Base-by-base conservation (phyloP, 2,113 vertebrate genomes). In the Tor tambroides region DNA sequence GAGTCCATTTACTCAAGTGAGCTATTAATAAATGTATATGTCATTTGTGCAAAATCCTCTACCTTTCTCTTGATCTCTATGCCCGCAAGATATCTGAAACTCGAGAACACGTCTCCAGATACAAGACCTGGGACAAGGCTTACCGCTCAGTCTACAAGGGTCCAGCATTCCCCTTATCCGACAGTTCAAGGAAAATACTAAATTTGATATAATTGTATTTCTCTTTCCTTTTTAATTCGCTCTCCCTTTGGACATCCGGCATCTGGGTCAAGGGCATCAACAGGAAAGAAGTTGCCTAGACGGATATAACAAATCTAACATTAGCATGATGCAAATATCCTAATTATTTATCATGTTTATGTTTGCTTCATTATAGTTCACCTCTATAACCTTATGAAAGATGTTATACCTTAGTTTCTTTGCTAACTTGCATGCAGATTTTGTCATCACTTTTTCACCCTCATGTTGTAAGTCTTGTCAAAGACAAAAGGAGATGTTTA, bases 191-290 rank as follows among this genome's bases (percentile, higher is more conserved):
- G 94, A 91, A 95, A 93, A 94, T 92, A 91, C 93, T 94, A 94
- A 92, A 94, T 95, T 94, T 94, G 92, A 94, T 94, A 92, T 93
- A 91, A 93, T 92, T 91, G 85, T 93, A 93, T 93, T 94, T 94
- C 91, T 86, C 65, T 71, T 81, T 88, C 89, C 81, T 87, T 80
- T 86, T 95, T 94, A 94, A 94, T 94, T 94, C 88, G 87, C 85
- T 87, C 84, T 94, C 92, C 92, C 71, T 90, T 56, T 91, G 93
- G 92, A 93, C 90, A 86, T 92, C 92, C 88, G 1, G 88, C 87
- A 95, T 94, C 84, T 94, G 91, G 94, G 95, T 95, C 94, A 95
- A 95, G 95, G 95, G 87, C 93, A 94, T 85, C 85, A 49, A 78
- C 91, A 84, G 84, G 82, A 91, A 86, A 80, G 59, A 91, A 88